Evolutionary conservation across 2,113 vertebrate species (phyloP).

Genomic region (Gopherus flavomarginatus): DNA sequence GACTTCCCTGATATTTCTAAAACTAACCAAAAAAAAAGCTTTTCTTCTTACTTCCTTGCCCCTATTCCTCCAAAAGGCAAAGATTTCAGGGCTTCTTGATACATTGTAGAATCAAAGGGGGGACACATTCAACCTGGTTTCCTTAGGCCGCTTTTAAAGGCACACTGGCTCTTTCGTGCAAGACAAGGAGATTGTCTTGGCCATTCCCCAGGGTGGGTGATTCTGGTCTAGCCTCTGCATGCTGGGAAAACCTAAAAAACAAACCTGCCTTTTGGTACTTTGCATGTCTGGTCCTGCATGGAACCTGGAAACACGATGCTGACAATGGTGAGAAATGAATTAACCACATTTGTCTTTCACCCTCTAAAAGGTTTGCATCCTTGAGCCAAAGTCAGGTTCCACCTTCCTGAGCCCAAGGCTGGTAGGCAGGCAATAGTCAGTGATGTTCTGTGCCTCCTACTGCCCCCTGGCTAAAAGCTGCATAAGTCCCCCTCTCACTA

Average conservation of each 20-base stretch:
- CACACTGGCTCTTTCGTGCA: not conserved
- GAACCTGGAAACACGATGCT: not conserved
- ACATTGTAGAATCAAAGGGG: not conserved
- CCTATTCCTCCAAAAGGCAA: not conserved
- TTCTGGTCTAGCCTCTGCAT: not conserved
- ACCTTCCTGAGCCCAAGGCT: not conserved
- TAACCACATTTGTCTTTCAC: not conserved
- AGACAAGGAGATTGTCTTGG: not conserved
- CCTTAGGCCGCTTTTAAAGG: not conserved
- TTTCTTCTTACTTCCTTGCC: not conserved
- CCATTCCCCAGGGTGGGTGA: not conserved
- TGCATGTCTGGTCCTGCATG: not conserved
- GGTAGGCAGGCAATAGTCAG: not conserved
- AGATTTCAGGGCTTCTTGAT: not conserved
- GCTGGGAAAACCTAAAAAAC: not conserved
- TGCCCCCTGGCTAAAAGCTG: not conserved
- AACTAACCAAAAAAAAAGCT: not conserved
- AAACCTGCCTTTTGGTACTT: not conserved
- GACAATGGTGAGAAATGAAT: not conserved
- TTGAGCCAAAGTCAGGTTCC: not conserved
- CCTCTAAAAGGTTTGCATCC: not conserved
- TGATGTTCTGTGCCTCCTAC: not conserved
- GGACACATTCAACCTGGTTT: fast-evolving
- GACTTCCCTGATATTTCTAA: not conserved
- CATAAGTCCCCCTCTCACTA: not conserved